Base-by-base conservation (phyloP, 2,888 invertebrate genomes). In the Drosophila kuntzei region DNA sequence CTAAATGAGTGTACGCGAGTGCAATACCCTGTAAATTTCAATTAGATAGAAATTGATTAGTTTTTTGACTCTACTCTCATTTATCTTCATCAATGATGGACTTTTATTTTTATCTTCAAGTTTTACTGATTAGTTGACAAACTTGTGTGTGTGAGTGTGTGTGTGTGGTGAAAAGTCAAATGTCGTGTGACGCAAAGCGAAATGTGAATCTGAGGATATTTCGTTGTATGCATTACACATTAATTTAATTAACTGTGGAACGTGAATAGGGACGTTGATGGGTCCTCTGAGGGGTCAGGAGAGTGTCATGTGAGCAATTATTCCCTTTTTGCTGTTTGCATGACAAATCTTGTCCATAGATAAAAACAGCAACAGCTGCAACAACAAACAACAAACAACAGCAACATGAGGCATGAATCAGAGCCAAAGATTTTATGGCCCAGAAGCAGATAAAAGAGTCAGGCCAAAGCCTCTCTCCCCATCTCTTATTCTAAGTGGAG, bases 181-280 rank as follows among this genome's bases (percentile, higher is more conserved):
- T 74, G 77, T 75, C 67, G 41, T 49, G 44, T 44, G 49, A 18
- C 49, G 32, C n/a, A 41, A 62, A 74, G n/a, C 36, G 14, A 55
- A 25, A 34, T 25, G 43, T 8, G 37, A 77, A 75, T 80, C 64
- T 61, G 65, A 60, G 62, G 18, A 44, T 50, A 34, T 37, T 55
- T 71, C 51, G 66, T 53, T 70, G 57, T 47, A 64, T 72, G 67
- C 67, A 73, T 82, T 74, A 63, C 49, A 68, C 69, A 77, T 88
- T 83, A 88, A 83, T 86, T 86, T 60, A 83, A 83, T 83, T 88
- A 88, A 60, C 83, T 67, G 77, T 20, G 70, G 80, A 65, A 46
- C 51, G 64, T 61, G 43, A 64, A 29, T 44, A 34, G 29, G 37
- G 11, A 36, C 27, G 49, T 20, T 46, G 47, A 62, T 51, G 59